Conservation (phyloP, 2,113 vertebrate genomes). For the Paralichthys olivaceus region DNA sequence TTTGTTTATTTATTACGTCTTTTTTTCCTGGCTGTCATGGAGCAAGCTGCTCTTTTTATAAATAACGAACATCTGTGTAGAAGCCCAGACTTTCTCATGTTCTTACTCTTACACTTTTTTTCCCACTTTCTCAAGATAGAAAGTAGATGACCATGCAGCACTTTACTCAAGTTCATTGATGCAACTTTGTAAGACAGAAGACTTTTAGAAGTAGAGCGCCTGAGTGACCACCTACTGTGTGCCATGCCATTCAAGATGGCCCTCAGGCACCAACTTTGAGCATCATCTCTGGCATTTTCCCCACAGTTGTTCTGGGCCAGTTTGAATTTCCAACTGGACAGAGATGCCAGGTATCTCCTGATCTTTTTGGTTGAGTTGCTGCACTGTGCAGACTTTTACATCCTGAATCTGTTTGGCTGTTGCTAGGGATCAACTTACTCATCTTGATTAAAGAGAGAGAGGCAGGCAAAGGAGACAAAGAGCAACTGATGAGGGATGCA, state of each 20-base stretch:
- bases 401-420: constrained; percentile 5
- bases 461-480: neutral
- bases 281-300: neutral
- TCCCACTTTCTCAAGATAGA: neutral
- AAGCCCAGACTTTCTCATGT: neutral
- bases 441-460: constrained; percentile 10
- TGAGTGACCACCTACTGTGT: constrained; percentile 12
- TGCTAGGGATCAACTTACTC: constrained; percentile 38
- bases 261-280: neutral
- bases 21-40: neutral
- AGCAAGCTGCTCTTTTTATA: neutral
- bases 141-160: neutral
- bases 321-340: constrained; percentile 21
- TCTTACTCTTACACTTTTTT: neutral
- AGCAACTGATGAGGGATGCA: constrained; percentile 10
- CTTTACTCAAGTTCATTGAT: neutral
- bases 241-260: constrained; percentile 27
- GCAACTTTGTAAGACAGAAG: neutral
- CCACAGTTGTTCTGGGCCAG: constrained; percentile 12
- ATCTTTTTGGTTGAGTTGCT: constrained; percentile 23
- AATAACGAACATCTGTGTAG: neutral
- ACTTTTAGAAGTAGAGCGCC: neutral
- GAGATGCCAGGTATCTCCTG: constrained; percentile 12
- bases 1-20: neutral
- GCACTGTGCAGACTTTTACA: constrained; percentile 6